Conservation (phyloP, 1,140 invertebrate genomes). For the Habropoda laboriosa region DNA sequence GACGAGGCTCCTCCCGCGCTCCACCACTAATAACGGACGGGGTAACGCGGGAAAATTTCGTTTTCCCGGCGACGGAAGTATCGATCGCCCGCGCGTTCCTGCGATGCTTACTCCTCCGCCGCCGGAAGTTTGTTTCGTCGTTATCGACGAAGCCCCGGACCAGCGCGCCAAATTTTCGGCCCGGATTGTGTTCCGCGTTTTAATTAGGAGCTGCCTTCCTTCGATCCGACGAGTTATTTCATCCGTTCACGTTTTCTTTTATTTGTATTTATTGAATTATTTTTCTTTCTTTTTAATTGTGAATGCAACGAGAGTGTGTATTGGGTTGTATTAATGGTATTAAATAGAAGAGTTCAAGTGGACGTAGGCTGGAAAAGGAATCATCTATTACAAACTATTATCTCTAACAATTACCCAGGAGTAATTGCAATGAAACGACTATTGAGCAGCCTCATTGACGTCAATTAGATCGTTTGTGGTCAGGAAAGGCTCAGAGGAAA, state of each 20-base stretch:
- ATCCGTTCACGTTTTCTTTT: not conserved
- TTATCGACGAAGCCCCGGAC: not conserved
- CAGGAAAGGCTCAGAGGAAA: not conserved
- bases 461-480: not conserved
- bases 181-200: not conserved
- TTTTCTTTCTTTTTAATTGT: too few species aligned
- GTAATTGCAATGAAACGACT: not conserved
- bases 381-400: not conserved
- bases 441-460: not conserved
- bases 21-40: constrained; percentile 27
- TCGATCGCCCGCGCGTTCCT: constrained; percentile 25
- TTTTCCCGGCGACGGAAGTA: constrained; percentile 23
- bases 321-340: too few species aligned
- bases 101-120: not conserved
- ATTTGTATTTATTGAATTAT: too few species aligned
- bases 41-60: constrained; percentile 27
- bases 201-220: not conserved
- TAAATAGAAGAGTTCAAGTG: not conserved
- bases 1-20: not conserved
- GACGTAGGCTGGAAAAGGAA: not conserved
- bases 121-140: not conserved
- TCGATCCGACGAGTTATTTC: not conserved
- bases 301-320: too few species aligned
- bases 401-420: not conserved
- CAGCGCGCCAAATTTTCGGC: not conserved